phyloP scores from a whole-genome alignment of 1,140 invertebrate species.

The Diplogasteroides magnus region DNA sequence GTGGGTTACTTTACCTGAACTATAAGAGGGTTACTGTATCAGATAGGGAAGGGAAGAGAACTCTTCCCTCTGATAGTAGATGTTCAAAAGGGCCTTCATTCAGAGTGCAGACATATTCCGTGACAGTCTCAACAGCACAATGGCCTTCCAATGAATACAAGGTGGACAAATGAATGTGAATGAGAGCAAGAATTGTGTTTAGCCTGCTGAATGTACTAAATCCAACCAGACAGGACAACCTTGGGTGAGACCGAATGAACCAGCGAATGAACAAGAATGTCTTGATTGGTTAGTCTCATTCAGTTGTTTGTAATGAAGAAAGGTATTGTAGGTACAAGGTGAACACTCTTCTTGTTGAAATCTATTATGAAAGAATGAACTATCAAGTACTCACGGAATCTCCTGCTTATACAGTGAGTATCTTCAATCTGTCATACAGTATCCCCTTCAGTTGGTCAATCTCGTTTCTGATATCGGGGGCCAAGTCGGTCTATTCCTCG shows the following conservation, averaged over 20 bases:
- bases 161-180: constrained; percentile 3
- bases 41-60: no score
- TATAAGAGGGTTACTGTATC: no score
- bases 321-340: constrained; percentile 31
- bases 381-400: constrained; percentile 37
- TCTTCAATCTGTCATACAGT: constrained; percentile 5
- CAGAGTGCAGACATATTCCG: constrained; percentile 27
- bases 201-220: constrained; percentile 22
- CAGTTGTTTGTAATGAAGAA: neutral
- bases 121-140: constrained; percentile 41
- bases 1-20: constrained; percentile 14
- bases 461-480: constrained; percentile 38
- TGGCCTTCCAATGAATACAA: constrained; percentile 37
- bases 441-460: constrained; percentile 34
- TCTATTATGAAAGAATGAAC: constrained; percentile 43
- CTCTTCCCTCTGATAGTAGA: no score
- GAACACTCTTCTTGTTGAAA: constrained; percentile 39
- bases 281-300: neutral
- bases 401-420: constrained; percentile 36
- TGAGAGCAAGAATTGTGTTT: constrained; percentile 3
- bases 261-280: neutral
- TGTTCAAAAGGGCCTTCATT: neutral
- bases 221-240: constrained; percentile 5
- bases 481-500: constrained; percentile 39
- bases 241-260: neutral